Evolutionary conservation across 2,797 vertebrate genomes (phyloP), one percentile per base, ranked within the genome.

Genomic region (Lagodon rhomboides): DNA sequence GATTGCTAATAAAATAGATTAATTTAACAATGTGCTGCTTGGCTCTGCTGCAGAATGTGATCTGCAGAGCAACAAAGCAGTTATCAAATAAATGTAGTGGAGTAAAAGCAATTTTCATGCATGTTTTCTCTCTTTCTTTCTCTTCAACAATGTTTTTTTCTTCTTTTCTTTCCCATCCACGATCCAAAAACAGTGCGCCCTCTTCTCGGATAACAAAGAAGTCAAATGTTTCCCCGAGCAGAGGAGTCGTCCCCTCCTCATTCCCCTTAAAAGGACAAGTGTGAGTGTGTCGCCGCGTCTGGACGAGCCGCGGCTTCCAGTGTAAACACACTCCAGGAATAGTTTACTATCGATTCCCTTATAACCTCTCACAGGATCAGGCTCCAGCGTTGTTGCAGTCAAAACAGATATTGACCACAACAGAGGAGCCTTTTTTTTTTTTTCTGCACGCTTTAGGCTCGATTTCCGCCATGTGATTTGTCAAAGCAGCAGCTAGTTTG

Each of bases 241-340:
- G 44, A 59, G 38, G 63, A 77, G 10, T 49, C 25, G 30, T 49
- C 73, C 58, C 58, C 65, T 27, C 12, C 62, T 70, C 49, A 61
- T 77, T 93, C 78, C 85, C 94, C 93, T 92, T 95, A 94, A 95
- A 95, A 92, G 94, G 95, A 81, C 82, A 93, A 77, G 66, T 65
- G 73, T 76, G 81, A 61, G 77, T 43, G 73, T 79, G 82, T 78
- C 62, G 44, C 82, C 64, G 27, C 60, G 78, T 90, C 84, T 91
- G 89, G 76, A 84, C 58, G 16, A 64, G 82, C 62, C 61, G 56
- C 47, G 58, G 74, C 85, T 80, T 41, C 75, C 34, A 34, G 70
- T 83, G 87, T 91, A 92, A 93, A 92, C 89, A 91, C 87, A 69
- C 86, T 86, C 80, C 89, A 88, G 80, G 50, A 93, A 91, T 82